Conservation (phyloP, 1,140 invertebrate species). For the Phymastichus coffea region DNA sequence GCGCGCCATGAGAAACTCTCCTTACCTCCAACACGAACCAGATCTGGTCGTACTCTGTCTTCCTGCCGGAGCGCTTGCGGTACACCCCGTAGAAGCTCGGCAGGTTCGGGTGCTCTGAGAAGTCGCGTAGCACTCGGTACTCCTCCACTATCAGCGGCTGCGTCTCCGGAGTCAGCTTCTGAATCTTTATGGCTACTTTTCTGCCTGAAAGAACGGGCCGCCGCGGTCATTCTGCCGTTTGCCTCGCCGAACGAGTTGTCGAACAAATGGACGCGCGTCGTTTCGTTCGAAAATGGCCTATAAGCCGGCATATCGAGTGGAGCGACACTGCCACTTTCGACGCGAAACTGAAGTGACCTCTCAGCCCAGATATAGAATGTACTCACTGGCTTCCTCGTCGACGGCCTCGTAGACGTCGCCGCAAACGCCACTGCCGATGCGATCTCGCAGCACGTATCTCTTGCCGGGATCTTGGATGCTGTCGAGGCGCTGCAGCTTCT, state of each 20-base stretch:
- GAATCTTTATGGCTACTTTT: slow-evolving; percentile 80
- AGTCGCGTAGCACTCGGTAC: slow-evolving; percentile 78
- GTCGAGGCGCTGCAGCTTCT: slow-evolving; percentile 50
- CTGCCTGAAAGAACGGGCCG: slow-evolving; percentile 53
- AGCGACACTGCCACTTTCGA: no score
- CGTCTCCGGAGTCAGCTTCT: slow-evolving; percentile 69
- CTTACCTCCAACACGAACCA: slow-evolving; percentile 90
- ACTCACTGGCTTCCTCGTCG: slow-evolving; percentile 67
- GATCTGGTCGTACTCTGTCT: slow-evolving; percentile 68
- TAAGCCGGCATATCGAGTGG: no score
- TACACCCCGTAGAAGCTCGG: slow-evolving; percentile 84
- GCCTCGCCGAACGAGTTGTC: no score
- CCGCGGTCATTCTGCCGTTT: no score
- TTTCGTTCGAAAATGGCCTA: no score
- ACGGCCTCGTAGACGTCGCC: slow-evolving; percentile 74
- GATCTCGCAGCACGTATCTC: slow-evolving; percentile 65
- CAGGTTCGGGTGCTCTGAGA: slow-evolving; percentile 75
- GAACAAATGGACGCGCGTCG: no score
- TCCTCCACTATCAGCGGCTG: slow-evolving; percentile 78
- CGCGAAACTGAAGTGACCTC: no score
- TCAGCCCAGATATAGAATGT: not conserved
- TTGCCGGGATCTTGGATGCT: slow-evolving; percentile 67
- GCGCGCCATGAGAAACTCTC: no score
- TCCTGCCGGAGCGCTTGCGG: slow-evolving; percentile 62
- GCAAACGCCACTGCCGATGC: slow-evolving; percentile 74